Base-by-base conservation (phyloP, 2,797 vertebrate species). In the Hypotaenidia okinawae region DNA sequence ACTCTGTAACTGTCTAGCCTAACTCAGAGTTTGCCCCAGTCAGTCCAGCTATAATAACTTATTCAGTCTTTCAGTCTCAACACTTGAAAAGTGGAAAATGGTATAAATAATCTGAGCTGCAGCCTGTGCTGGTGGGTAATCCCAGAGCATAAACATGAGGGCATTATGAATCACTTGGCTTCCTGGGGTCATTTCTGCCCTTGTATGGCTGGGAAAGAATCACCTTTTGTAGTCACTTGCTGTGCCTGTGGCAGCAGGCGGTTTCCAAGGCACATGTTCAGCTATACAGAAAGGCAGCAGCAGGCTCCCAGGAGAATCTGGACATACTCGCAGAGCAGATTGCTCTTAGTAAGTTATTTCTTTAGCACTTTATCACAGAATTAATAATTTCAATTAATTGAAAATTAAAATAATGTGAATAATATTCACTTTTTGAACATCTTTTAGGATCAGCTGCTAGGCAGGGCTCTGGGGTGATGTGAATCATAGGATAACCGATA, bases 191-290 rank as follows among this genome's bases (percentile, higher is more conserved):
- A 91, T 91, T 96, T 78, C 47, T 95, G 74, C 47, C 92, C 73
- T 93, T 95, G 79, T 95, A 91, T 47, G 76, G 84, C 72, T 73
- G 87, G 43, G 66, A 47, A 94, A 61, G 87, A 93, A 85, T 61
- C 66, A 76, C 51, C 51, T 94, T 89, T 81, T 88, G 51, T 83
- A 75, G 85, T 76, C 75, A 49, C 39, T 82, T 47, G 25, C 88
- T 59, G 51, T 0, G 30, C 84, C 61, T 75, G 59, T 62, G 75
- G 84, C 86, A 90, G 89, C 67, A 84, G 74, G 80, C 89, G 72
- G 37, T 3, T 89, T 72, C 89, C 63, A 90, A 66, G 49, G 68
- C 63, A 79, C 0, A 0, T 37, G 49, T 39, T 81, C 76, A 55
- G 76, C 62, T 84, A 9, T 30, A 49, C 28, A 68, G 64, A 87